Evolutionary conservation across 2,797 vertebrate genomes (phyloP), one percentile per base, ranked within the genome.

Genomic region (Lates japonicus): DNA sequence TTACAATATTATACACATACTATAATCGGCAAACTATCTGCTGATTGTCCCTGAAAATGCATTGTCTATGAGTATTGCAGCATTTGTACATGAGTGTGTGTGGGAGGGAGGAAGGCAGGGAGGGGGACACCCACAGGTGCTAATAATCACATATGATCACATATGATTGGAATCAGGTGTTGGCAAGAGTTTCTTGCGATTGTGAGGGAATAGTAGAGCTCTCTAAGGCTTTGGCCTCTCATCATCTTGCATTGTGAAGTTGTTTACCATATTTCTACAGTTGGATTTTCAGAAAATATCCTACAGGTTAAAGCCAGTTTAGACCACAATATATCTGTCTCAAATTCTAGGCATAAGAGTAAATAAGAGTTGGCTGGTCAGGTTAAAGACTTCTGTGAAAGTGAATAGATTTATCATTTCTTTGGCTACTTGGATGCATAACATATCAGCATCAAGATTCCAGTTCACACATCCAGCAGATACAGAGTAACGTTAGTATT

Each of bases 91-190:
- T 37, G 41, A 44, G 41, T 75, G 35, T 63, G 51, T 76, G 54
- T 49, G 67, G 70, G 79, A 12, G 71, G n/a, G 76, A 29, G 33
- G 14, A 7, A 1, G 31, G 31, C 5, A 42, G 33, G 48, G 12
- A 65, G 33, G 14, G 61, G 65, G 20, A 5, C 54, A 66, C 62
- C 62, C 88, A 86, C 94, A 94, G 91, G 92, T 93, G 92, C 87
- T 90, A 92, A 90, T 90, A 93, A 94, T 93, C 92, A 93, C 86
- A 91, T 83, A 85, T 90, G 90, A 93, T 93, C 91, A 86, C 69
- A 39, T 82, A 89, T 91, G 91, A 94, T 94, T 93, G 91, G 87
- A 90, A 81, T 91, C 91, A 94, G 87, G 85, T 93, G 93, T 87
- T 93, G 91, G 91, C 91, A 84, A 63, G 76, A 64, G 76, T 80